Evolutionary conservation across 2,113 vertebrate genomes (phyloP).

Genomic region (Bubo blakistoni): DNA sequence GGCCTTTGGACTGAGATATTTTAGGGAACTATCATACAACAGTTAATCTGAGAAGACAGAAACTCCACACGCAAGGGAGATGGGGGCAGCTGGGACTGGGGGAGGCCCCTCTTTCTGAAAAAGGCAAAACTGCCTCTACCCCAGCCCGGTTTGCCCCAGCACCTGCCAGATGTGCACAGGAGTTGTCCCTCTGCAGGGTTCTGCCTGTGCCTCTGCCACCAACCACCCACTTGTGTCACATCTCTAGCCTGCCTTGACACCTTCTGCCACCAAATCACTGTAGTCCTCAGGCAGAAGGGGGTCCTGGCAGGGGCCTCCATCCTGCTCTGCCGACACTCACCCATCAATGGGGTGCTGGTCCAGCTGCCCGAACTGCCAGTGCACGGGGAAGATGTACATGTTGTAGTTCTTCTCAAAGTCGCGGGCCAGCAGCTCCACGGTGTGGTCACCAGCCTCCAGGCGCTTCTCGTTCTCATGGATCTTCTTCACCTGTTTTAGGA

Average conservation of each 20-base stretch:
- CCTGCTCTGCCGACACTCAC: slow-evolving; percentile 67
- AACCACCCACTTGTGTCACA: neutral
- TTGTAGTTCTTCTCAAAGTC: slow-evolving; percentile 99
- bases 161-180: neutral
- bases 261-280: neutral
- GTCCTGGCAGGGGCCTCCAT: rapidly evolving
- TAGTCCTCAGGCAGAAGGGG: neutral
- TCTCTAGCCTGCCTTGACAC: neutral
- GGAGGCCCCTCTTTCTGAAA: neutral
- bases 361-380: slow-evolving; percentile 98
- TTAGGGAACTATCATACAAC: neutral
- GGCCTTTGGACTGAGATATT: slow-evolving; percentile 22
- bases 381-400: slow-evolving; percentile 99
- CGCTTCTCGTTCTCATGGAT: slow-evolving; percentile 97
- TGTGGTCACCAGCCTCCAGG: slow-evolving; percentile 89
- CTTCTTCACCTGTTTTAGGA: slow-evolving; percentile 87
- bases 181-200: neutral
- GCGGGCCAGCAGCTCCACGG: slow-evolving; percentile 90
- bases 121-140: neutral
- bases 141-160: neutral
- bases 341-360: slow-evolving; percentile 94
- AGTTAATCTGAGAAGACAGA: slow-evolving; percentile 18
- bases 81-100: neutral
- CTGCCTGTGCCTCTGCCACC: neutral
- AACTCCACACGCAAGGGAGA: neutral